phyloP scores from a whole-genome alignment of 2,888 invertebrate species.

The Acanthopleura granulata region DNA sequence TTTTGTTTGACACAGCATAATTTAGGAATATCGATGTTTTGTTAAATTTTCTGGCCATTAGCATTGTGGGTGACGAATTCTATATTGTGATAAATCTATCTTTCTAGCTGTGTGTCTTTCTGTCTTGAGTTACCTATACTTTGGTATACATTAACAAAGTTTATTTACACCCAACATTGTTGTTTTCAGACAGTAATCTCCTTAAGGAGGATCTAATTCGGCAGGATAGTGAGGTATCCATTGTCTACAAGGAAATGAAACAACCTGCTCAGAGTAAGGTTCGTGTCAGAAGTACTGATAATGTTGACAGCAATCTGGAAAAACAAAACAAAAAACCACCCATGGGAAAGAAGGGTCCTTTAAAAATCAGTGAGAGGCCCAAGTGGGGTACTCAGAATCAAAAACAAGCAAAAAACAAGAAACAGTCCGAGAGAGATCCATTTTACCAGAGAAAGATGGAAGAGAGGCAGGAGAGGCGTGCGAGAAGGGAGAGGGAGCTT shows the following conservation, averaged over 20 bases:
- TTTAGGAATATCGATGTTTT: too few relatives aligned
- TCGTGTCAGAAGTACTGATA: conserved; percentile 45
- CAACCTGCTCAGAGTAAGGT: conserved; percentile 36
- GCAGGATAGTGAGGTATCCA: conserved; percentile 44
- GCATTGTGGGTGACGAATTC: too few relatives aligned
- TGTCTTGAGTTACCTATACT: too few relatives aligned
- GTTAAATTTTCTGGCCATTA: too few relatives aligned
- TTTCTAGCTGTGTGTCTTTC: too few relatives aligned
- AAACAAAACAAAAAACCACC: conserved; percentile 27
- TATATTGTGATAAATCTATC: too few relatives aligned
- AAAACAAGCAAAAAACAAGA: conserved; percentile 41
- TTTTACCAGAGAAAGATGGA: conserved; percentile 50
- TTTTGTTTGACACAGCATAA: too few relatives aligned
- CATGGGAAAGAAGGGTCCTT: conserved; percentile 14
- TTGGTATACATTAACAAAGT: too few relatives aligned
- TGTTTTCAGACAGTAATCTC: background rate
- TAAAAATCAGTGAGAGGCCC: conserved; percentile 34
- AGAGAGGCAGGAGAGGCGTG: conserved; percentile 43
- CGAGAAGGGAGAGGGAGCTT: conserved; percentile 54
- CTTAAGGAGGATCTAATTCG: background rate
- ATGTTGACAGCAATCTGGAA: conserved; percentile 32
- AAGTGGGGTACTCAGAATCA: conserved; percentile 58
- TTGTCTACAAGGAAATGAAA: conserved; percentile 42
- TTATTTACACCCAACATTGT: background rate
- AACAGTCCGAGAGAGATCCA: conserved; percentile 66